phyloP scores from a whole-genome alignment of 2,888 invertebrate genomes.

The Nyleta sp. region DNA sequence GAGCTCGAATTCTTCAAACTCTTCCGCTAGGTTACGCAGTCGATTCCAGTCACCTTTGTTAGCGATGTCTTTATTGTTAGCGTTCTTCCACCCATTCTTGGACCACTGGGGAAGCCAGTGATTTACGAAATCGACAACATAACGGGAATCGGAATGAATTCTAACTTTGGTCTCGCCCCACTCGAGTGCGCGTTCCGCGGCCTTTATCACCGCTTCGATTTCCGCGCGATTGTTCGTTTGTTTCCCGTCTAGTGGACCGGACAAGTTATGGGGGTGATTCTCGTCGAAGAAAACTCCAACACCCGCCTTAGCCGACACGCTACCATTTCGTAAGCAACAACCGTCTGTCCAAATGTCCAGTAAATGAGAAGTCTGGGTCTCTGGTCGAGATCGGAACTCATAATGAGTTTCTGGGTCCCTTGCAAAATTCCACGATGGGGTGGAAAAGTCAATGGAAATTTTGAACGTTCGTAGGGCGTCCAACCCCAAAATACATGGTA shows the following conservation, averaged over 20 bases:
- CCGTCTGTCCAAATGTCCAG: slow-evolving; percentile 3
- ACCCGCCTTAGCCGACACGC: background rate
- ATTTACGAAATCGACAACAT: background rate
- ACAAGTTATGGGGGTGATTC: background rate
- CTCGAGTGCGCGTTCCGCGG: background rate
- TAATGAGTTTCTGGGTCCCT: no score
- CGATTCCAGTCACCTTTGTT: background rate
- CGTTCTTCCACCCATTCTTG: background rate
- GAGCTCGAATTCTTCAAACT: background rate
- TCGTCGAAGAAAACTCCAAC: background rate
- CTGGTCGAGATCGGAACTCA: no score
- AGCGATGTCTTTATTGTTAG: background rate
- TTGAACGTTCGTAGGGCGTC: background rate
- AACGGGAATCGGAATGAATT: background rate
- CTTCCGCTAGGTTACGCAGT: background rate
- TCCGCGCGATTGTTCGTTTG: slow-evolving; percentile 3
- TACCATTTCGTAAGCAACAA: background rate
- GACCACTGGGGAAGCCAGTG: background rate
- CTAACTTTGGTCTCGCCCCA: background rate
- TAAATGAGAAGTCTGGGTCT: background rate
- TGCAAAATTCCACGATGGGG: background rate
- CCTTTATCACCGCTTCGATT: background rate
- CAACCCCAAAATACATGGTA: background rate
- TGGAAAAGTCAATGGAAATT: background rate
- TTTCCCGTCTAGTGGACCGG: background rate